phyloP scores from a whole-genome alignment of 23 tunicate species.

The Halocynthia aurantium region DNA sequence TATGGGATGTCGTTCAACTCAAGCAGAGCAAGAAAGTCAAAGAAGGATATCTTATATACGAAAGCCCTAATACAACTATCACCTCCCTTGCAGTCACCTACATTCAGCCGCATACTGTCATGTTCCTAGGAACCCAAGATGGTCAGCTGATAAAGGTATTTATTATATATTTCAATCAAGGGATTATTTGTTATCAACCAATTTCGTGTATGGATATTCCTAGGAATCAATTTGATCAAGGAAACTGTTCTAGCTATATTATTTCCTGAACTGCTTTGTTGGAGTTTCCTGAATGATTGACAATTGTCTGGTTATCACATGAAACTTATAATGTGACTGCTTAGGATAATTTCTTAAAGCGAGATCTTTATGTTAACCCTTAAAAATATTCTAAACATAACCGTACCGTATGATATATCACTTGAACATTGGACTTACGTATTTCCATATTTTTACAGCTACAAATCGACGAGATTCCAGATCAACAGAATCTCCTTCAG shows the following conservation, averaged over 20 bases:
- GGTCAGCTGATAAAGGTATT: slow-evolving; percentile 59
- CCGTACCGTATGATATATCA: no score
- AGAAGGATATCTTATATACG: slow-evolving; percentile 27
- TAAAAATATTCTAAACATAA: no score
- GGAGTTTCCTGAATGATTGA: no score
- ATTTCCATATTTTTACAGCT: neutral
- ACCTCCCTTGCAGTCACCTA: slow-evolving; percentile 55
- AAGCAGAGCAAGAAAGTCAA: slow-evolving; percentile 21
- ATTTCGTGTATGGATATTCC: neutral
- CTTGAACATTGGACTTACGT: neutral
- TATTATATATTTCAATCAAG: neutral
- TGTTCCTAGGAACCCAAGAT: slow-evolving; percentile 60
- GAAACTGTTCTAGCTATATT: no score
- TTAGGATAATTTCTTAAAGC: no score
- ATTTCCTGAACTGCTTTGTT: no score
- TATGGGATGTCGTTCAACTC: slow-evolving; percentile 48
- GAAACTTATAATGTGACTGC: no score
- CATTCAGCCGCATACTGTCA: slow-evolving; percentile 46
- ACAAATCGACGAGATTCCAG: slow-evolving; percentile 18
- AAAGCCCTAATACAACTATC: slow-evolving; percentile 23
- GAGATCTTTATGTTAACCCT: no score
- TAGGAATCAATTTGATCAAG: no score
- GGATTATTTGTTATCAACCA: neutral
- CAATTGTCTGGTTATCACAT: no score
- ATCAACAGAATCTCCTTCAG: neutral